Evolutionary conservation across 1,140 invertebrate species (phyloP), one percentile per base, ranked within the genome.

Genomic region (Ganaspis sp.): DNA sequence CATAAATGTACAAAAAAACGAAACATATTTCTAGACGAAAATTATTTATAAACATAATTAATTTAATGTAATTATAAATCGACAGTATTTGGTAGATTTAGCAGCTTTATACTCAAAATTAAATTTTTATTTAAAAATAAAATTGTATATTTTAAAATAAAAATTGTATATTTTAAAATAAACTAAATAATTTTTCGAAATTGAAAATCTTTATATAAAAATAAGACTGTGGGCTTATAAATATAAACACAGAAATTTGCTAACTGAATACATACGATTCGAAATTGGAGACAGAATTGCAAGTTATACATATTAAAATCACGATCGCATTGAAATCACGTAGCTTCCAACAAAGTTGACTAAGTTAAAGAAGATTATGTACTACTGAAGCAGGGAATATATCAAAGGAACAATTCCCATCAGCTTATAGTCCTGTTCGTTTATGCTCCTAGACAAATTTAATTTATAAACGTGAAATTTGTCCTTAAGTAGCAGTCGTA

Each of bases 231-330:
- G n/a, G n/a, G n/a, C n/a, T n/a, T n/a, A n/a, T n/a, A n/a, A n/a
- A 34, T 34, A 6, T 34, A 6, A 34, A 34, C 2, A 34, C 4
- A 49, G 45, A 5, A 64, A n/a, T 29, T 26, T n/a, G 58, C 4
- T 64, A 64, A 64, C 23, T 64, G 5, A 6, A n/a, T 12, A 15
- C 3, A 23, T 12, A 26, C 6, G 8, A 15, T 64, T 26, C 15
- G 23, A 49, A 49, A 17, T 49, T 49, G 58, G 23, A 64, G 26
- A 12, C 12, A n/a, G n/a, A 64, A 11, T 58, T 58, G 15, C 9
- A 64, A 64, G 23, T 64, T 29, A 64, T 64, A 15, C 21, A 64
- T 64, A 64, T 64, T 64, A 29, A 64, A 64, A 64, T 64, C 58
- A 64, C 23, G 58, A 64, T 64, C 58, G 29, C 58, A 29, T 64